Base-by-base conservation (phyloP, 2,797 vertebrate species). In the Phaenicophaeus curvirostris region DNA sequence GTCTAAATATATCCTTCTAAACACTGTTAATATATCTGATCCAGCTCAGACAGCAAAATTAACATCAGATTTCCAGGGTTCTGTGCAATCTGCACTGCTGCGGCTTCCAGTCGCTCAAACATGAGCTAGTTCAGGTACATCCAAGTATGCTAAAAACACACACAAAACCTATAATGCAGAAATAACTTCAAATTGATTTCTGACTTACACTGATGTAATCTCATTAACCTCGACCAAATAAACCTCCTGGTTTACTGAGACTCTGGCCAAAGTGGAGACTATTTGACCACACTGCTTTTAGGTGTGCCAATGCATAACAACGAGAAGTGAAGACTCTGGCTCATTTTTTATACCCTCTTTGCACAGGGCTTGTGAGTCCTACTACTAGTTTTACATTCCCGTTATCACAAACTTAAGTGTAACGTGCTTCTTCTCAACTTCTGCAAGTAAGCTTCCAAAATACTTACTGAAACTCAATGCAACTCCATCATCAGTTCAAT, bases 281-380 rank as follows among this genome's bases (percentile, higher is more conserved):
- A 41, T 54, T 82, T 76, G 23, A 75, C 42, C 65, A 76, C 10
- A 61, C 17, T 44, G 28, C 18, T 44, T 82, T 76, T 53, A 79
- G 15, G 23, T 77, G 54, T 86, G 51, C 28, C 54, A 84, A 8
- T 9, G 15, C 3, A 1, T 5, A 86, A 51, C 42, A 72, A 72
- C 4, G 9, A 51, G n/a, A 65, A 90, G 14, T 10, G 18, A 91
- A 69, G 23, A 63, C 25, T 75, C 25, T 28, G 53, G 8, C 3
- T 51, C 5, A 39, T 54, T 55, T 85, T 84, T 67, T 24, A 87
- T 27, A 69, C 6, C 9, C 11, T 54, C 20, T 44, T 65, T 46
- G 37, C 61, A 50, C 10, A 74, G 18, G 0, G 0, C 9, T 15
- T 1, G 0, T 15, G 72, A 14, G 2, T n/a, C 46, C n/a, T 53